Percentiles rank a stretch among this genome's conserved stretches.
Conservation (phyloP, 2,797 vertebrate genomes). For the Chelmon rostratus region DNA sequence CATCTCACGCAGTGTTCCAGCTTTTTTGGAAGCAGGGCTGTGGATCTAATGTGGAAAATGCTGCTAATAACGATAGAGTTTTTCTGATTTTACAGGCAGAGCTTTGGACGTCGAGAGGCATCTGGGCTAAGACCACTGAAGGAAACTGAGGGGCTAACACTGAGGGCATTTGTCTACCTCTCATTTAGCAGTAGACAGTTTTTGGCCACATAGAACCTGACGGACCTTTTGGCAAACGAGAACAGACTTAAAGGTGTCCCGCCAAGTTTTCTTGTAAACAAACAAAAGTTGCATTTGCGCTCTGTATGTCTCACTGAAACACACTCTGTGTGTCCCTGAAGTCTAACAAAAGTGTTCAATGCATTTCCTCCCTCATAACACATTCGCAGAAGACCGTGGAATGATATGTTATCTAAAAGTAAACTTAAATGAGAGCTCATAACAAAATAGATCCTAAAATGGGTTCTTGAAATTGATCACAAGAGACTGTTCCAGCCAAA, state of each 20-base stretch:
- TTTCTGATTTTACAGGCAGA: not conserved
- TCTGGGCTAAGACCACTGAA: not conserved
- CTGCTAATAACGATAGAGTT: too few relatives aligned
- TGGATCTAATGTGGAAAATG: not conserved
- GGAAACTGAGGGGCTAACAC: not conserved
- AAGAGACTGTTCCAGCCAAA: not conserved
- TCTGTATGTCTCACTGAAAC: too few relatives aligned
- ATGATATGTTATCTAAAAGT: not conserved
- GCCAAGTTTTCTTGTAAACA: too few relatives aligned
- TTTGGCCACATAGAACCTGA: not conserved
- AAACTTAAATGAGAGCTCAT: not conserved
- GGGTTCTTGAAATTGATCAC: not conserved
- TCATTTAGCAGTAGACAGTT: not conserved
- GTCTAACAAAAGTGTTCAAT: not conserved
- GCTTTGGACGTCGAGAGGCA: not conserved
- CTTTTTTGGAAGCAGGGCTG: too few relatives aligned
- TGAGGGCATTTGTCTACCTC: not conserved
- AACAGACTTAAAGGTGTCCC: not conserved
- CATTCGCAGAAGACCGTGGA: not conserved
- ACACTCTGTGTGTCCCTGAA: too few relatives aligned
- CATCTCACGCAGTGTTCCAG: too few relatives aligned
- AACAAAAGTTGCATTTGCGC: too few relatives aligned
- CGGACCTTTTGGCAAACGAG: not conserved
- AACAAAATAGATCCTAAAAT: not conserved
- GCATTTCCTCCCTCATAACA: not conserved